phyloP scores from a whole-genome alignment of 2,797 vertebrate species.

The Gambelia wislizenii region DNA sequence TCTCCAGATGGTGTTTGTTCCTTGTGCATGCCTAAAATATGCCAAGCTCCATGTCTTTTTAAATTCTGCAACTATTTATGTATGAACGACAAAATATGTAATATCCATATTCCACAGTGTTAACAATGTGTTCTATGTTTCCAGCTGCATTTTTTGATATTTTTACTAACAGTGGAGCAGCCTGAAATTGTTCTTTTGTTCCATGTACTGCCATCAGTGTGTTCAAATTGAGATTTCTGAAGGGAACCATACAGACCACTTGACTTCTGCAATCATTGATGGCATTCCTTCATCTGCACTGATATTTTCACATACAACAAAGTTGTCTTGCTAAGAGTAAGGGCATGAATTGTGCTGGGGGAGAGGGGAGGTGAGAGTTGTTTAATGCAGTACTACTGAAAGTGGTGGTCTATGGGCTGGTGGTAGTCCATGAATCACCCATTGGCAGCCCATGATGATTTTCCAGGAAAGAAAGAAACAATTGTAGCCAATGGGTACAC shows the following conservation, averaged over 20 bases:
- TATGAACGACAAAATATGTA: slow-evolving; percentile 18
- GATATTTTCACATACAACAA: slow-evolving; percentile 11
- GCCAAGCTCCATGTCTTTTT: slow-evolving; percentile 56
- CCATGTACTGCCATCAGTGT: neutral
- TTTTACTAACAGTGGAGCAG: neutral
- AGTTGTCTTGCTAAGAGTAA: slow-evolving; percentile 29
- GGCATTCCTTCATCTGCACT: slow-evolving; percentile 37
- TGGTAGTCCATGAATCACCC: too few relatives aligned
- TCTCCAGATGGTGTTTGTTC: slow-evolving; percentile 72
- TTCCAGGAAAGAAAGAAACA: too few relatives aligned
- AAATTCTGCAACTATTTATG: slow-evolving; percentile 28
- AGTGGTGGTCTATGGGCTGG: too few relatives aligned
- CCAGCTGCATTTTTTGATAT: neutral
- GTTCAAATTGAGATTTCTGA: neutral
- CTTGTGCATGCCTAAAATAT: slow-evolving; percentile 58
- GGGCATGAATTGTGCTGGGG: neutral
- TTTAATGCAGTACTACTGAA: too few relatives aligned
- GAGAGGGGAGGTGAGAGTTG: neutral
- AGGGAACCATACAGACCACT: neutral
- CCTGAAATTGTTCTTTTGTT: neutral
- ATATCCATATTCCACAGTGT: neutral
- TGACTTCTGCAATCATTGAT: slow-evolving; percentile 21
- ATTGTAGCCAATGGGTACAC: too few relatives aligned
- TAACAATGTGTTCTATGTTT: slow-evolving; percentile 5
- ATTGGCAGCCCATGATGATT: too few relatives aligned